Conservation (phyloP, 2,888 invertebrate genomes). For the Drosophila setosimentum region DNA sequence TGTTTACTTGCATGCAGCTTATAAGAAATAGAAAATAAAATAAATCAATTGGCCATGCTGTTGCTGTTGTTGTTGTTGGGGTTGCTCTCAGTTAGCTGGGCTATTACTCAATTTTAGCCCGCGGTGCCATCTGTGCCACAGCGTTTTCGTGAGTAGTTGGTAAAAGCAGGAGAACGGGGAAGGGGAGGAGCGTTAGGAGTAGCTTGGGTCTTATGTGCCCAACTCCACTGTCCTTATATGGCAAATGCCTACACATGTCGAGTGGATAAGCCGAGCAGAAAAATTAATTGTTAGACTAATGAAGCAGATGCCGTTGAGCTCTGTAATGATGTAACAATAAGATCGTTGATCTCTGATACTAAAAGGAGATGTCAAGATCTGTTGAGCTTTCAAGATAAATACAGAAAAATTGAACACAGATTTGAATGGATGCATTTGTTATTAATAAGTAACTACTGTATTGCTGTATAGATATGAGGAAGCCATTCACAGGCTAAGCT, state of each 20-base stretch:
- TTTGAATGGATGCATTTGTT: constrained; percentile 13
- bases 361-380: constrained; percentile 45
- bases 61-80: constrained; percentile 16
- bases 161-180: neutral
- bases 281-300: constrained; percentile 75
- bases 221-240: constrained; percentile 58
- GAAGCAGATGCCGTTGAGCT: constrained; percentile 62
- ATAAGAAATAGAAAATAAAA: constrained; percentile 72
- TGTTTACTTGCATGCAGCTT: constrained; percentile 55
- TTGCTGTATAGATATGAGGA: neutral
- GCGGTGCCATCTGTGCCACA: constrained; percentile 64
- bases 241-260: constrained; percentile 61
- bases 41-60: constrained; percentile 80
- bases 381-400: constrained; percentile 38
- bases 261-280: constrained; percentile 40
- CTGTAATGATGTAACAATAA: constrained; percentile 58
- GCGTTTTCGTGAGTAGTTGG: constrained; percentile 22
- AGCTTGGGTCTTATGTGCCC: constrained; percentile 15
- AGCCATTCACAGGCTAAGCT: neutral
- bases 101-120: constrained; percentile 78
- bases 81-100: constrained; percentile 68
- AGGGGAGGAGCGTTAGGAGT: neutral
- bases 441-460: constrained; percentile 13
- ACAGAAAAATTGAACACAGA: neutral
- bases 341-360: constrained; percentile 52